phyloP scores from a whole-genome alignment of 2,797 vertebrate species.

The Brotula barbata region DNA sequence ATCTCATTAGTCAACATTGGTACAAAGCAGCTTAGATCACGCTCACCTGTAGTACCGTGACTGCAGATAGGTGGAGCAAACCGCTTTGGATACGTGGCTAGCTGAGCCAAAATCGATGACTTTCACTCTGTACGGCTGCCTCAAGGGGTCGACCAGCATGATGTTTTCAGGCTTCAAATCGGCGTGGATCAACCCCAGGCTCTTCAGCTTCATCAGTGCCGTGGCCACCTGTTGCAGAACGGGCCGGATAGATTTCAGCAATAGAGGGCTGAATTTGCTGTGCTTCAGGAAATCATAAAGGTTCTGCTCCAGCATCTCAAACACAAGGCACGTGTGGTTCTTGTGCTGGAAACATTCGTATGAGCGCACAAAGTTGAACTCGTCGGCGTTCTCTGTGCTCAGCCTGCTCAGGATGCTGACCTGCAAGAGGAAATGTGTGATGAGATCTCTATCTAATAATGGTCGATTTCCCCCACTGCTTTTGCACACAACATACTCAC shows the following conservation, averaged over 20 bases:
- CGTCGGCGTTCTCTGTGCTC: conserved; percentile 95
- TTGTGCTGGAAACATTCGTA: conserved; percentile 99
- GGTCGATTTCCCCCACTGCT: neutral
- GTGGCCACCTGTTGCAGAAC: conserved; percentile 97
- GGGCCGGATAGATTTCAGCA: conserved; percentile 94
- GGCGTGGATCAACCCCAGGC: conserved; percentile 94
- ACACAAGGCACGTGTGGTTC: conserved; percentile 99
- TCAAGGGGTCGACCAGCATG: conserved; percentile 94
- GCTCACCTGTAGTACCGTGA: conserved; percentile 94
- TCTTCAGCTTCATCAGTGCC: conserved; percentile 96
- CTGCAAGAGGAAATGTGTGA: conserved; percentile 53
- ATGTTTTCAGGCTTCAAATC: conserved; percentile 98
- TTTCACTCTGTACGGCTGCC: conserved; percentile 96
- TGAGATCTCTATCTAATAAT: neutral
- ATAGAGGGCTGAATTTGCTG: conserved; percentile 97
- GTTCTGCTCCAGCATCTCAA: conserved; percentile 99
- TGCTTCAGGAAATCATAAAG: conserved; percentile 98
- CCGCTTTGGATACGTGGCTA: conserved; percentile 96
- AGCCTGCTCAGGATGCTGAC: conserved; percentile 96
- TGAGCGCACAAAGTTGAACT: conserved; percentile 97
- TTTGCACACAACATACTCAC: conserved; percentile 67
- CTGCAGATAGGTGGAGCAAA: conserved; percentile 98
- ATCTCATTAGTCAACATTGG: too few relatives aligned
- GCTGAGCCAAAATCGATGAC: conserved; percentile 98
- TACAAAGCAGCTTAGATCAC: neutral